Evolutionary conservation across 2,888 invertebrate species (phyloP).

Genomic region (Dryococelus australis): DNA sequence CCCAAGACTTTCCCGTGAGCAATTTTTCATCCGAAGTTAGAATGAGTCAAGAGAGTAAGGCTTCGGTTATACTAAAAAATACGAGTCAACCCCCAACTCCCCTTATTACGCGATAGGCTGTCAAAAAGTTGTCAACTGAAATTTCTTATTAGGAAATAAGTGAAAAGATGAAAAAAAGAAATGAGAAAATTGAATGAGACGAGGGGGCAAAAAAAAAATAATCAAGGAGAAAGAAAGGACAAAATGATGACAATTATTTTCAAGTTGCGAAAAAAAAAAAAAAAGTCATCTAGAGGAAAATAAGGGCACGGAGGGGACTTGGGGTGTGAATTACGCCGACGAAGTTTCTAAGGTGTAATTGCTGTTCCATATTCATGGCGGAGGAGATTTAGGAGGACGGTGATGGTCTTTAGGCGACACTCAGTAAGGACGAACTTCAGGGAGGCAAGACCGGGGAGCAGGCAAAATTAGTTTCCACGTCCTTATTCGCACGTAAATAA

Average conservation of each 20-base stretch:
- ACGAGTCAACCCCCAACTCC: not conserved
- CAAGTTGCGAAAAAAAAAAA: conserved; percentile 7
- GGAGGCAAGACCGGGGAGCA: not conserved
- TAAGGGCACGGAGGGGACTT: not conserved
- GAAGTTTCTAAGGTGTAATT: conserved; percentile 13
- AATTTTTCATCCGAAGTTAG: not conserved
- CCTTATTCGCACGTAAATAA: not conserved
- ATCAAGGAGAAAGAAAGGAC: conserved; percentile 18
- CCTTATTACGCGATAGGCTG: not conserved
- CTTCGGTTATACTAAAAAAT: not conserved
- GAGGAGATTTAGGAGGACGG: not conserved
- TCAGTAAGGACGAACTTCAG: not conserved
- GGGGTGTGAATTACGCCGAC: not conserved
- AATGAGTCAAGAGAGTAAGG: not conserved
- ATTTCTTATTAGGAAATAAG: conserved; percentile 28
- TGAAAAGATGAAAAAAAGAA: not conserved
- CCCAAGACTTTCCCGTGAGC: too few relatives aligned
- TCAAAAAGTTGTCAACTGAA: not conserved
- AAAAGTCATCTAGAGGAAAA: conserved; percentile 11
- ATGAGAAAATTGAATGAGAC: conserved; percentile 8
- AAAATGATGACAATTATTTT: conserved; percentile 29
- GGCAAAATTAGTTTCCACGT: not conserved
- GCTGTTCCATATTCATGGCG: conserved; percentile 24
- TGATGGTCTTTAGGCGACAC: not conserved
- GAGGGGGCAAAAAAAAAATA: conserved; percentile 13